Evolutionary conservation across 1,140 invertebrate species (phyloP).

Genomic region (Apis dorsata): DNA sequence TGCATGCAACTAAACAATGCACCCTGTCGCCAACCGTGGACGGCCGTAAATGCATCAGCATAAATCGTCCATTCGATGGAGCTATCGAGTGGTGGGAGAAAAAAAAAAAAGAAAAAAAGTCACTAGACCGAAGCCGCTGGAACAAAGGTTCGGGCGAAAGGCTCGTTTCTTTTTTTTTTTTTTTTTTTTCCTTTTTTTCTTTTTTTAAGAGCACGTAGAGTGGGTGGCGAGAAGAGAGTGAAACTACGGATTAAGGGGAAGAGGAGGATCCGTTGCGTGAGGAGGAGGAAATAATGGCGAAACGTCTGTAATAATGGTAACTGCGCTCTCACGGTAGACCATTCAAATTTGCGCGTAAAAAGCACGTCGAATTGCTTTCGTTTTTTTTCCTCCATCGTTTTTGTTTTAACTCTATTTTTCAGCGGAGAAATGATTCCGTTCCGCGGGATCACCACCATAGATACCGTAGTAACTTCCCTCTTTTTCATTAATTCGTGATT

Average conservation of each 20-base stretch:
- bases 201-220: not conserved
- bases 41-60: constrained; percentile 47
- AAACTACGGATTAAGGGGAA: constrained; percentile 22
- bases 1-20: constrained; percentile 28
- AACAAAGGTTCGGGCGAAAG: not conserved
- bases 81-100: not conserved
- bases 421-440: not conserved
- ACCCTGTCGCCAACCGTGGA: not conserved
- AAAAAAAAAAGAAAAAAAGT: not conserved
- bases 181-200: not conserved
- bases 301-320: constrained; percentile 20
- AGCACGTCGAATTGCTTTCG: constrained; percentile 25
- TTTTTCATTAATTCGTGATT: constrained; percentile 37
- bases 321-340: not conserved
- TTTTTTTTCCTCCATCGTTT: not conserved
- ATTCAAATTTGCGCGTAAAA: constrained; percentile 33
- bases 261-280: not conserved
- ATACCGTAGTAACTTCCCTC: not conserved
- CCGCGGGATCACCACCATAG: not conserved
- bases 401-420: constrained; percentile 18
- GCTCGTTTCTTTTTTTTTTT: not conserved
- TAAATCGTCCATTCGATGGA: constrained; percentile 46
- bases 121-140: no score
- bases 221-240: not conserved
- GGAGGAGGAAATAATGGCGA: not conserved